These are phyloP conservation scores for Phoxinus phoxinus DNA, from an alignment of 2,113 vertebrate species.

Conservation along the genomic window DNA sequence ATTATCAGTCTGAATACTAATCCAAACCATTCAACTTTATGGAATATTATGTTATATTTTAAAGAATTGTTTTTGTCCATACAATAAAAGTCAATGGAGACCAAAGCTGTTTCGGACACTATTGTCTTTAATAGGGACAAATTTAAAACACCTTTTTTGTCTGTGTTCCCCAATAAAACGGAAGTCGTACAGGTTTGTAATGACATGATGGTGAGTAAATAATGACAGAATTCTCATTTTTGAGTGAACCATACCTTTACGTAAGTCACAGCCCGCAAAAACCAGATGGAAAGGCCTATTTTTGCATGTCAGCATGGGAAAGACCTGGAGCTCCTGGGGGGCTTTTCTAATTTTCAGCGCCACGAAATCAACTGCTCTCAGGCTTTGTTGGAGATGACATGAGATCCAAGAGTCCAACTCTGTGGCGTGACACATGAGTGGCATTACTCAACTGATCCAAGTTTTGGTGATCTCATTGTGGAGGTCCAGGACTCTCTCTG, in stretches of 20 bases:
- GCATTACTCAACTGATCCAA: slow-evolving; percentile 50
- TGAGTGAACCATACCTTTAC: neutral
- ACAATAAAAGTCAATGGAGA: neutral
- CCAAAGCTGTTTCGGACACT: too few relatives aligned
- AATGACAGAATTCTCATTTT: neutral
- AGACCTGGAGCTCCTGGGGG: slow-evolving; percentile 13
- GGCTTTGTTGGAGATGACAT: slow-evolving; percentile 27
- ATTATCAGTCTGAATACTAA: neutral
- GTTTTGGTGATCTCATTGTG: slow-evolving; percentile 48
- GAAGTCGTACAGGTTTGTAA: too few relatives aligned
- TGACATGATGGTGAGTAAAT: neutral
- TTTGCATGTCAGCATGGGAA: slow-evolving; percentile 36
- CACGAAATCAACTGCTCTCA: slow-evolving; percentile 42
- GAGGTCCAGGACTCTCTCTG: slow-evolving; percentile 7
- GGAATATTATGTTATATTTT: neutral
- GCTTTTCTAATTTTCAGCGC: slow-evolving; percentile 41
- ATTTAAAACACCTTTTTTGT: neutral
- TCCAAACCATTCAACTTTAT: neutral
- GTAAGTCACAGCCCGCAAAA: neutral
- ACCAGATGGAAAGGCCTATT: neutral
- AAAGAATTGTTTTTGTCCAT: neutral
- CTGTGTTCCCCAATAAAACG: neutral
- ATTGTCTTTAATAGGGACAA: too few relatives aligned
- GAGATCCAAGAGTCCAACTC: slow-evolving; percentile 42
- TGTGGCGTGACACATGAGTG: slow-evolving; percentile 25